Evolutionary conservation across 2,888 invertebrate species (phyloP).

Genomic region (Cheilosia impressa): DNA sequence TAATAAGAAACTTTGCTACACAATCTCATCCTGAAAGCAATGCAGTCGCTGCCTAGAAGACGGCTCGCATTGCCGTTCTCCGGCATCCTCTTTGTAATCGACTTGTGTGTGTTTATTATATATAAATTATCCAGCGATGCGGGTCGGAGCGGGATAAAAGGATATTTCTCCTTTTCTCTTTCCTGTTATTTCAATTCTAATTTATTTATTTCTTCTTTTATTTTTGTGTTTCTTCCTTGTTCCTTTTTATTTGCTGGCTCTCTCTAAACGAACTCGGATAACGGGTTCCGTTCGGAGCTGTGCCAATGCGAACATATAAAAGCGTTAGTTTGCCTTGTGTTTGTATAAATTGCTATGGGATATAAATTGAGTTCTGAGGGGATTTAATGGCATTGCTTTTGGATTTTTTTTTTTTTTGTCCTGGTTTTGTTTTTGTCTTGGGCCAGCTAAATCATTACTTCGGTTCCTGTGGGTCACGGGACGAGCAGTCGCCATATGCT

Average conservation of each 20-base stretch:
- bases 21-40: constrained; percentile 64
- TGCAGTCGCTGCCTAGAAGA: constrained; percentile 40
- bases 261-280: constrained; percentile 37
- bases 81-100: constrained; percentile 69
- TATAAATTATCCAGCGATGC: constrained; percentile 69
- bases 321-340: constrained; percentile 66
- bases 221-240: constrained; percentile 20
- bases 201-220: constrained; percentile 65
- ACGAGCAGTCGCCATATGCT: constrained; percentile 60
- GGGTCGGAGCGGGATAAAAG: constrained; percentile 43
- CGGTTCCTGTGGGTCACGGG: constrained; percentile 60
- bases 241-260: constrained; percentile 22
- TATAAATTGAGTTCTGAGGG: constrained; percentile 82
- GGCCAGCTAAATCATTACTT: constrained; percentile 61
- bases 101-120: constrained; percentile 73
- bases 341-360: constrained; percentile 82
- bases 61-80: constrained; percentile 5
- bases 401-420: not conserved
- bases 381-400: constrained; percentile 80
- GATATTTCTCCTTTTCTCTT: constrained; percentile 38
- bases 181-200: constrained; percentile 71
- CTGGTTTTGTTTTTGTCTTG: not conserved
- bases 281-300: not conserved
- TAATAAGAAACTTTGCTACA: constrained; percentile 67
- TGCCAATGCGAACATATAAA: constrained; percentile 35